A percentile compares a stretch with the other conserved stretches of the same genome.
These are phyloP conservation scores for Macrosteles quadrilineatus DNA, from an alignment of 1,140 invertebrate genomes.

Conservation along the genomic window DNA sequence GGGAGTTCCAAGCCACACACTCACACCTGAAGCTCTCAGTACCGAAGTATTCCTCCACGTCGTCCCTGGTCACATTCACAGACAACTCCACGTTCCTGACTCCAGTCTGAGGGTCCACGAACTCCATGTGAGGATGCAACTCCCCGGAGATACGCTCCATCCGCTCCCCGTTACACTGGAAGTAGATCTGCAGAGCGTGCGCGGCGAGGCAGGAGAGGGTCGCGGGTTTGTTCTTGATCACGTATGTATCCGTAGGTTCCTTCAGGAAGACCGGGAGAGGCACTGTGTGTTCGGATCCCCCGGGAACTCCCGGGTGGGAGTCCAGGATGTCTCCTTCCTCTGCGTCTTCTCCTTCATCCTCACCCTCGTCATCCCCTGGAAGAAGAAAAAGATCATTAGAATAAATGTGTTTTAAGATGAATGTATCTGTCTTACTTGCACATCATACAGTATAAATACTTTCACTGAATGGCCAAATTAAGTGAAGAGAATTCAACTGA, in stretches of 20 bases:
- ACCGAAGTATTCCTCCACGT: constrained; percentile 89
- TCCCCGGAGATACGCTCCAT: constrained; percentile 53
- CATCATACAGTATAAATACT: no score
- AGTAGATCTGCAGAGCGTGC: constrained; percentile 68
- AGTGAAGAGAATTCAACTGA: no score
- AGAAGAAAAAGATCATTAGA: no score
- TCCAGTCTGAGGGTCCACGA: constrained; percentile 83
- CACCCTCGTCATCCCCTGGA: constrained; percentile 16
- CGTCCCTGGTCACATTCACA: constrained; percentile 82
- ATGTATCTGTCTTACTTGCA: no score
- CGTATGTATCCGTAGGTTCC: constrained; percentile 83
- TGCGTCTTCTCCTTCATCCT: neutral
- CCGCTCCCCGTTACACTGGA: constrained; percentile 70
- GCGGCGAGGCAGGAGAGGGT: constrained; percentile 82
- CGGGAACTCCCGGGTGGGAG: constrained; percentile 39
- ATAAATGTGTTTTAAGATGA: no score
- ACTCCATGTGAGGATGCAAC: constrained; percentile 63
- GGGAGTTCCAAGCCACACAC: constrained; percentile 78
- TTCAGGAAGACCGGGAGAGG: constrained; percentile 79
- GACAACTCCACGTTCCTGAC: constrained; percentile 83
- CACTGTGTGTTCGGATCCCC: constrained; percentile 39
- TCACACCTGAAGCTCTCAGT: constrained; percentile 75
- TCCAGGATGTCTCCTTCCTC: constrained; percentile 39
- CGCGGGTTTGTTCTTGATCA: constrained; percentile 86
- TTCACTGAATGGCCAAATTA: no score